A percentile compares a stretch with the other conserved stretches of the same genome.
Conservation (phyloP, 2,113 vertebrate genomes). For the Myotis yumanensis region DNA sequence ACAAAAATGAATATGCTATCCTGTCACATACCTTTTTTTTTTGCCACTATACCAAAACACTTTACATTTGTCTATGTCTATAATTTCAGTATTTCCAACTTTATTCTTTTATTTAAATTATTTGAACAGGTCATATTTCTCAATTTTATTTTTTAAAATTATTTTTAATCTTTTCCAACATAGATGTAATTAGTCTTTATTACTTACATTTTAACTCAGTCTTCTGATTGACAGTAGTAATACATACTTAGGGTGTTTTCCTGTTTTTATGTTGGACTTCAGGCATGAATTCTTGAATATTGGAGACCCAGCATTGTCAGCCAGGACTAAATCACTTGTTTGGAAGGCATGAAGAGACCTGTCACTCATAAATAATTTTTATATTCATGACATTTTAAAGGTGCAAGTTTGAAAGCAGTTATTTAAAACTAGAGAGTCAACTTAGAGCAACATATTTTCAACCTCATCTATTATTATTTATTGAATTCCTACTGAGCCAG, state of each 20-base stretch:
- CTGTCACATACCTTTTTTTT: neutral
- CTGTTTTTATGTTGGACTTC: neutral
- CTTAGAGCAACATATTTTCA: slow-evolving; percentile 17
- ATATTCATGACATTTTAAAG: slow-evolving; percentile 37
- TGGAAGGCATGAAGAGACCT: neutral
- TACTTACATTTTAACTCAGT: neutral
- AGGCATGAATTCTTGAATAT: neutral
- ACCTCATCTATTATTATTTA: slow-evolving; percentile 41
- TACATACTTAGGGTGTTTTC: neutral
- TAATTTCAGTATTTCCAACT: neutral
- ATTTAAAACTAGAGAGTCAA: slow-evolving; percentile 46
- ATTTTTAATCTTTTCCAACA: neutral
- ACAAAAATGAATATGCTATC: neutral
- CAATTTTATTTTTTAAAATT: neutral
- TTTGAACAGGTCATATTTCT: neutral
- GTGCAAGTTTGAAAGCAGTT: slow-evolving; percentile 35
- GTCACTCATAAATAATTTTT: slow-evolving; percentile 52
- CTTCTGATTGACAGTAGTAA: neutral
- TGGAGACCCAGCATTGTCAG: neutral
- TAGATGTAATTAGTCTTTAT: neutral
- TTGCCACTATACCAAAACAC: neutral
- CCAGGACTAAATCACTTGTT: slow-evolving; percentile 28
- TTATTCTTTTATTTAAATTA: neutral
- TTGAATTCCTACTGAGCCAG: neutral
- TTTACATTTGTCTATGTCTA: neutral